Percentiles rank a stretch among this genome's conserved stretches.
phyloP scores from a whole-genome alignment of 2,113 vertebrate genomes.

The Recurvirostra avosetta region DNA sequence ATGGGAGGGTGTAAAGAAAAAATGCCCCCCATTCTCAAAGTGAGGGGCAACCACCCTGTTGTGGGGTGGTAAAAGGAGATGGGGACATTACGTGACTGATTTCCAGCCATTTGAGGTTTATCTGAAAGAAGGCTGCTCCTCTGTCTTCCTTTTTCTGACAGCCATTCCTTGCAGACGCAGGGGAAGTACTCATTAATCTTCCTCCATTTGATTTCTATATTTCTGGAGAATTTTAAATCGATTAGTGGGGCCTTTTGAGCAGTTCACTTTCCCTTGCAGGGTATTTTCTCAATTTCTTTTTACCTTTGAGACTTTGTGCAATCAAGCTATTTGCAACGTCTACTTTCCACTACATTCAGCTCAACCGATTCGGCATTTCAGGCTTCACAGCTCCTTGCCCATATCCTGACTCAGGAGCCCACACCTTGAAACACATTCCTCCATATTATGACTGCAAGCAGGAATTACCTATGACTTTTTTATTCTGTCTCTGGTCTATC shows the following conservation, averaged over 20 bases:
- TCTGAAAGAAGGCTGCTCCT: background rate
- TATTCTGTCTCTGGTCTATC: background rate
- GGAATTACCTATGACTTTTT: background rate
- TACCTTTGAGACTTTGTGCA: background rate
- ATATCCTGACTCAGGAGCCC: background rate
- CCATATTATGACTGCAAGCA: background rate
- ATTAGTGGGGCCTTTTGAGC: background rate
- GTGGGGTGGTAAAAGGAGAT: background rate
- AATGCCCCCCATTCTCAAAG: background rate
- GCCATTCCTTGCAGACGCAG: background rate
- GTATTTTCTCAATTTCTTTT: slow-evolving; percentile 10
- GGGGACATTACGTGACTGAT: background rate
- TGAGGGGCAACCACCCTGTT: background rate
- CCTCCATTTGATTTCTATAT: background rate
- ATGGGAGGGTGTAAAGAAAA: background rate
- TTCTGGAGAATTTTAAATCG: slow-evolving; percentile 2
- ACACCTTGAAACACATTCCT: background rate
- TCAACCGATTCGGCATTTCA: background rate
- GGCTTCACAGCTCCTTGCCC: slow-evolving; percentile 3
- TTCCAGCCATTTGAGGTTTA: background rate
- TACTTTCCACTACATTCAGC: background rate
- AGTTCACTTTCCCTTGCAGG: background rate
- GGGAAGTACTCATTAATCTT: background rate
- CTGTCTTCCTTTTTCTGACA: background rate
- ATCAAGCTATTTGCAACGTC: background rate